phyloP scores from a whole-genome alignment of 2,113 vertebrate genomes.

The Xiphias gladius region DNA sequence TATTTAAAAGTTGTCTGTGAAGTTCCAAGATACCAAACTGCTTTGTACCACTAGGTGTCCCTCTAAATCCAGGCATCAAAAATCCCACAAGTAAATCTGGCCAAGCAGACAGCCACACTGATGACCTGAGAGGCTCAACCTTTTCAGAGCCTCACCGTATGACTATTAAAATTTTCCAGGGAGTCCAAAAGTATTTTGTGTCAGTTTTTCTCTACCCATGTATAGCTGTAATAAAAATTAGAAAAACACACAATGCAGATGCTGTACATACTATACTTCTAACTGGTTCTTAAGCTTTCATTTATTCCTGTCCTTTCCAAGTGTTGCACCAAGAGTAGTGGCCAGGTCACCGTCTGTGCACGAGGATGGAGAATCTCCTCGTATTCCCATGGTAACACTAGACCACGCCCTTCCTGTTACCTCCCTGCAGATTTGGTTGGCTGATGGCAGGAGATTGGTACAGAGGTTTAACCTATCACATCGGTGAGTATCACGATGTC shows the following conservation, averaged over 20 bases:
- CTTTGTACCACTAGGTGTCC: slow-evolving; percentile 79
- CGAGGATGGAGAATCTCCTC: slow-evolving; percentile 85
- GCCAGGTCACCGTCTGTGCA: slow-evolving; percentile 87
- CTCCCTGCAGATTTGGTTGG: slow-evolving; percentile 95
- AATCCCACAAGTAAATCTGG: not conserved
- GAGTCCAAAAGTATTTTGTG: not conserved
- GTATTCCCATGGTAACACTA: slow-evolving; percentile 88
- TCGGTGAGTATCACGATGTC: slow-evolving; percentile 84
- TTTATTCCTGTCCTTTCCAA: slow-evolving; percentile 69
- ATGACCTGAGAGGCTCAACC: slow-evolving; percentile 1
- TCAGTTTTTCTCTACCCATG: not conserved
- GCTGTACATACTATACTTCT: not conserved
- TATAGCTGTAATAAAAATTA: no score
- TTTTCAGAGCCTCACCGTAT: slow-evolving; percentile 6
- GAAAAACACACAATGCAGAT: not conserved
- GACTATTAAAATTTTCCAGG: not conserved
- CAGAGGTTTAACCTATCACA: slow-evolving; percentile 96
- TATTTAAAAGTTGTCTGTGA: not conserved
- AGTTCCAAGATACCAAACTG: not conserved
- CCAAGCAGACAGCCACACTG: not conserved
- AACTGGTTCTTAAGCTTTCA: slow-evolving; percentile 34
- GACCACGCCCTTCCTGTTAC: slow-evolving; percentile 91
- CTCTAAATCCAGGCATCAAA: slow-evolving; percentile 54
- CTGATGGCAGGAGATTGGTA: slow-evolving; percentile 92
- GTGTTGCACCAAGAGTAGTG: slow-evolving; percentile 92